Evolutionary conservation across 1,140 invertebrate genomes (phyloP), one percentile per base, ranked within the genome.

Genomic region (Epicauta chinensis): DNA sequence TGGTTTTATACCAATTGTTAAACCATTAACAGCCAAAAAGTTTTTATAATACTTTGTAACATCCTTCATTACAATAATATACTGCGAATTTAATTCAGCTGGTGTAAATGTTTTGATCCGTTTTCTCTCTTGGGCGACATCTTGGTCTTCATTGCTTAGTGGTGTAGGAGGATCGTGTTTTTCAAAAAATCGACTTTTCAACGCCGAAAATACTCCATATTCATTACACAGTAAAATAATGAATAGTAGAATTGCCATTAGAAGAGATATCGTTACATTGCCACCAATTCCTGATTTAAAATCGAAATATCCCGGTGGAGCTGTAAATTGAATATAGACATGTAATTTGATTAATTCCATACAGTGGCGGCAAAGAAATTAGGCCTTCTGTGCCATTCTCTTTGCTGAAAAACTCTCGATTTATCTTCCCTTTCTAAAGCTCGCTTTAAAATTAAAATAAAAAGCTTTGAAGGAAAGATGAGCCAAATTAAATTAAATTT

Each of bases 101-200:
- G 23, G 23, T 23, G 23, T 5, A 5, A 23, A 23, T 3, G 4
- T 23, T 23, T 23, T 23, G 23, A 23, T 23, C 7, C 23, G 23
- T 23, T 23, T 3, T 59, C 42, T 4, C 35, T 23, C 10, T 77
- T 73, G 9, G 76, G 77, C 17, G 73, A 71, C 59, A 90, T 86
- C 79, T 89, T 80, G 5, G 80, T 71, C 9, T 80, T 77, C 70
- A 91, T 91, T 17, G 90, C 78, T 35, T 72, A 61, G 30, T 84
- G 82, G 80, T 85, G 86, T 12, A 77, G 77, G 7, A 87, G 59
- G 0, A 63, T 61, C 4, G 55, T 59, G 55, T 79, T 71, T 31
- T 73, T 73, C 55, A 86, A 68, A 64, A 87, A 83, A 62, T 86
- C 60, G 87, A 80, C 55, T 83, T 83, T 57, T 83, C 75, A 64